phyloP scores from a whole-genome alignment of 2,888 invertebrate species.

The Gandaritis pyraliata region DNA sequence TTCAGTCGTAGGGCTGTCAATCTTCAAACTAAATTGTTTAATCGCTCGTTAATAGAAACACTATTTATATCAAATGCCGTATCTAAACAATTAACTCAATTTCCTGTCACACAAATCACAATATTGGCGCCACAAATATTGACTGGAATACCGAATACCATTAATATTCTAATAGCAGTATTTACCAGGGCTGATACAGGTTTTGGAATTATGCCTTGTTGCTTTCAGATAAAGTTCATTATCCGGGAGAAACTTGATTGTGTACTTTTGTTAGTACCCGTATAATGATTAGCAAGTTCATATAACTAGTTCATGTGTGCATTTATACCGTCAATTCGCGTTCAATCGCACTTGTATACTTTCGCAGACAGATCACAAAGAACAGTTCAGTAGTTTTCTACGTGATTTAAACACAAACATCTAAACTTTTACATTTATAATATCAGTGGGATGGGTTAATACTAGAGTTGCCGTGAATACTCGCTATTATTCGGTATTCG shows the following conservation, averaged over 20 bases:
- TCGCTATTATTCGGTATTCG: too few species aligned
- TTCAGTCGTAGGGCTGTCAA: too few species aligned
- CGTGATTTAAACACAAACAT: too few species aligned
- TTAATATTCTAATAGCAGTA: constrained; percentile 32
- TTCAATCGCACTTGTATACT: constrained; percentile 20
- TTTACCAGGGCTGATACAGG: constrained; percentile 15
- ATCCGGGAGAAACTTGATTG: constrained; percentile 5
- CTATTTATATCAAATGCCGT: background rate
- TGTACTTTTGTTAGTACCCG: constrained; percentile 14
- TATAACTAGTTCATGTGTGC: constrained; percentile 47
- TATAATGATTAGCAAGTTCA: constrained; percentile 45
- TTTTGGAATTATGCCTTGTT: background rate
- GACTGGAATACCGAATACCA: constrained; percentile 12
- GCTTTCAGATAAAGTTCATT: constrained; percentile 8
- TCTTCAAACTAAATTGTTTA: background rate
- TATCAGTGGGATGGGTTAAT: too few species aligned
- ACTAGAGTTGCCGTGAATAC: too few species aligned
- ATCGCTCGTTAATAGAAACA: background rate
- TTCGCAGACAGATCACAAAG: constrained; percentile 3
- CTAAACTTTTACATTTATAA: too few species aligned
- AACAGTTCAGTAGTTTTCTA: too few species aligned
- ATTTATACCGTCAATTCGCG: constrained; percentile 30
- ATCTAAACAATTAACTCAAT: constrained; percentile 24
- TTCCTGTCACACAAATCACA: constrained; percentile 22
- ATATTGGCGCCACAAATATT: constrained; percentile 31